Evolutionary conservation across 2,888 invertebrate species (phyloP), one percentile per base, ranked within the genome.

Genomic region (Meghimatium bilineatum): DNA sequence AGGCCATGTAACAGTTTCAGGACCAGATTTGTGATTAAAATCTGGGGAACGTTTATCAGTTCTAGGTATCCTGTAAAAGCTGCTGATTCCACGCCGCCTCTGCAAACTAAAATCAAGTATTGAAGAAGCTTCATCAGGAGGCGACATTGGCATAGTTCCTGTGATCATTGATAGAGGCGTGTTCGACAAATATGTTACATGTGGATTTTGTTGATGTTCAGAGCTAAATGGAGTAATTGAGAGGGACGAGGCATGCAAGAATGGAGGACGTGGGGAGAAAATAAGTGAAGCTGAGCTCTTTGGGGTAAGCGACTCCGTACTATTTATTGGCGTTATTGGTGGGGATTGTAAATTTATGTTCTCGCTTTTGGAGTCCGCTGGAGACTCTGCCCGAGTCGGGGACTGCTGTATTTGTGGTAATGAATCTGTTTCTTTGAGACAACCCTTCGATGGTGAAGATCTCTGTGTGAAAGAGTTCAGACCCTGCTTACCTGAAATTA

Each of bases 61-160:
- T 49, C 38, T 71, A 17, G 49, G 52, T 20, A 29, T 0, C 20
- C 49, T 17, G 14, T 29, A 14, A 3, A 49, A 8, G 23, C 26
- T 49, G 5, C n/a, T 14, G 52, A 36, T 36, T 10, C 52, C 44
- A 2, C 36, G 26, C 1, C 56, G 66, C 23, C 49, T 72, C 49
- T 38, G 60, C 17, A 80, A 1, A 32, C 80, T 80, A 72, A 80
- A 80, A 29, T 80, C 72, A 17, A 80, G 72, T 23, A 72, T 32
- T 17, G 80, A 36, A 17, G 80, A 23, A 17, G 60, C 0, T 36
- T 80, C 80, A 3, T 80, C 72, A 12, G 36, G 2, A 34, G 32
- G 26, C 8, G 80, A 20, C 14, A 29, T 34, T 23, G 80, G 1
- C 20, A 52, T 34, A 63, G 72, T 32, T 14, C 26, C n/a, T 80